phyloP scores from a whole-genome alignment of 2,113 vertebrate species.

The Xyrauchen texanus region DNA sequence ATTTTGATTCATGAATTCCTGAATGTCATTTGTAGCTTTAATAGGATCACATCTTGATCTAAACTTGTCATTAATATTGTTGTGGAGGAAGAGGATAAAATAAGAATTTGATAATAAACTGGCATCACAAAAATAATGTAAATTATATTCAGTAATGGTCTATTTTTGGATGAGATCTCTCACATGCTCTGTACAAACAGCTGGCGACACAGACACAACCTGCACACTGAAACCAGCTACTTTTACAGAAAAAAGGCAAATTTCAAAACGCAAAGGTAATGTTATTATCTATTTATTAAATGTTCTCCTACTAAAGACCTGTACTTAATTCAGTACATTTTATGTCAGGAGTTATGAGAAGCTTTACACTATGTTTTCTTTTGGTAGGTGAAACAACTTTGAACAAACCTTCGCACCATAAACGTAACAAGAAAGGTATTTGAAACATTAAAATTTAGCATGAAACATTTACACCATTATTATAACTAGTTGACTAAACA shows the following conservation, averaged over 20 bases:
- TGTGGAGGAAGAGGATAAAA: too few species aligned
- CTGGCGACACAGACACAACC: neutral
- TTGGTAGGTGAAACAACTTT: neutral
- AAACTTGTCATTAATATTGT: neutral
- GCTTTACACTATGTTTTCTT: neutral
- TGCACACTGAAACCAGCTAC: neutral
- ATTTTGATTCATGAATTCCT: too few species aligned
- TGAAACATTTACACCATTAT: neutral
- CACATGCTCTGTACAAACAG: neutral
- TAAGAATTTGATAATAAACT: neutral
- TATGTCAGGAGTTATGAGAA: neutral
- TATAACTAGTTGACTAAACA: neutral
- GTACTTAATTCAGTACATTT: neutral
- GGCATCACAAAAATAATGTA: neutral
- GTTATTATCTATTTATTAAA: neutral
- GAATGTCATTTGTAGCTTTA: too few species aligned
- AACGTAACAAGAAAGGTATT: constrained; percentile 20
- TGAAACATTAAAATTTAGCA: neutral
- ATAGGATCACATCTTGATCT: neutral
- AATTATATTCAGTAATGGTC: neutral
- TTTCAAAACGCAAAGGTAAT: constrained; percentile 33
- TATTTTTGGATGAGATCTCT: neutral
- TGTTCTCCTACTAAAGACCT: neutral
- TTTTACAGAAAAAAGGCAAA: neutral
- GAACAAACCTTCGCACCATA: neutral